phyloP scores from a whole-genome alignment of 2,797 vertebrate species.

The Rhynchotus rufescens region DNA sequence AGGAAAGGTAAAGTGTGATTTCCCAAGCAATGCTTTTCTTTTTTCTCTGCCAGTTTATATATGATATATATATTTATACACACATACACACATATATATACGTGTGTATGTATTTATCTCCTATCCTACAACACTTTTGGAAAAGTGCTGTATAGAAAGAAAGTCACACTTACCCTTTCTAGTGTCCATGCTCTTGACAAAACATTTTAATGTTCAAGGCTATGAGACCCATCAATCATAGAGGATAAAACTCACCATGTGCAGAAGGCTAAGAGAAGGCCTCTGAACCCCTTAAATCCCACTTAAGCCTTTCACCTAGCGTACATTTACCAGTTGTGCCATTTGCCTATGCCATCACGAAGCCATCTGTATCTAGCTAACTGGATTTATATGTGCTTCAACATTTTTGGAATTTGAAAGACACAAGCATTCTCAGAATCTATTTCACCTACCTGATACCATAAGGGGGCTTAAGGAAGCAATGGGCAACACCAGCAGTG shows the following conservation, averaged over 20 bases:
- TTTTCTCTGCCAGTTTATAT: not conserved
- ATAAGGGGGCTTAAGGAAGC: not conserved
- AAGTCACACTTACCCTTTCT: not conserved
- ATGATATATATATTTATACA: too few species aligned
- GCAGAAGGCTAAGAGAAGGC: not conserved
- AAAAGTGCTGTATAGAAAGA: not conserved
- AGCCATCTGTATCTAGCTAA: constrained; percentile 12
- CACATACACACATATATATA: too few species aligned
- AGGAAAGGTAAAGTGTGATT: not conserved
- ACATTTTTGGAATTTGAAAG: constrained; percentile 14
- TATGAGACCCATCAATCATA: not conserved
- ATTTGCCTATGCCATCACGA: constrained; percentile 31
- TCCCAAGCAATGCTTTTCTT: not conserved
- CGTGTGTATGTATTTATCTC: too few species aligned
- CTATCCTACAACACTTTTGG: not conserved
- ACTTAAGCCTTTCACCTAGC: constrained; percentile 27
- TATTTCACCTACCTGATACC: not conserved
- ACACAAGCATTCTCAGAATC: not conserved
- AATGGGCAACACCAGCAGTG: not conserved
- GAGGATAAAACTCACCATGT: not conserved
- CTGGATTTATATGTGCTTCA: constrained; percentile 25
- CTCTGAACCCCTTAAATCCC: constrained; percentile 34
- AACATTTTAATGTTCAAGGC: not conserved
- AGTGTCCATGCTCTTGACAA: not conserved
- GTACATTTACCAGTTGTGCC: constrained; percentile 25